These are phyloP conservation scores for Cercocebus atys DNA, from an alignment of 2,113 vertebrate species.

Conservation along the genomic window DNA sequence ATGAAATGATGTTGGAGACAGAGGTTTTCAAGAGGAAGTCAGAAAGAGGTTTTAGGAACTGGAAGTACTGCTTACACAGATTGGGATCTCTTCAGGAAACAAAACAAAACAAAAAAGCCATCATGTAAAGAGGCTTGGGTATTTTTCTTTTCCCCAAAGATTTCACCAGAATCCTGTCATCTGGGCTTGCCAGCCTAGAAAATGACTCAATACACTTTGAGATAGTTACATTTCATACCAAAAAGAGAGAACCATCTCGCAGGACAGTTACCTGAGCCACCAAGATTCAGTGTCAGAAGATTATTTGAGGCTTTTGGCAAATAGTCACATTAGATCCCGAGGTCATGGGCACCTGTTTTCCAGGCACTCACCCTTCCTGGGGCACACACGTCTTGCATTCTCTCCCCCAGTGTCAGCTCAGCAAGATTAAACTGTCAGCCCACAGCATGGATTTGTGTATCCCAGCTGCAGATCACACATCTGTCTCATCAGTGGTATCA, in stretches of 20 bases:
- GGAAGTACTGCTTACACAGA: background rate
- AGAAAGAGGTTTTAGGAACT: background rate
- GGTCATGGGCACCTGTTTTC: background rate
- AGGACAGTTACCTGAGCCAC: background rate
- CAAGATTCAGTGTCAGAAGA: background rate
- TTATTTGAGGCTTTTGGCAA: background rate
- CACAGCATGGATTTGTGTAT: background rate
- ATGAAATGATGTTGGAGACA: background rate
- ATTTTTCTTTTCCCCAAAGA: background rate
- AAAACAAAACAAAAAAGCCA: background rate
- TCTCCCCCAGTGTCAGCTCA: background rate
- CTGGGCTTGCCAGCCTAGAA: background rate
- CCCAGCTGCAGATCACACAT: background rate
- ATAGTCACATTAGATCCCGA: background rate
- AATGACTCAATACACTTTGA: background rate
- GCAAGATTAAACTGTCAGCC: background rate
- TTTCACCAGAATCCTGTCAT: background rate
- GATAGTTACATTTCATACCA: background rate
- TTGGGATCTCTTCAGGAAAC: background rate
- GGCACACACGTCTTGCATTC: background rate
- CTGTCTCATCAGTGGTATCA: background rate
- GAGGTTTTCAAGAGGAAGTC: background rate
- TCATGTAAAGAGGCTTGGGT: background rate
- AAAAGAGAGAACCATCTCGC: background rate
- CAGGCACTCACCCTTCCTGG: background rate